These are phyloP conservation scores for Drosophila nasuta DNA, from an alignment of 1,140 invertebrate species.

Conservation along the genomic window DNA sequence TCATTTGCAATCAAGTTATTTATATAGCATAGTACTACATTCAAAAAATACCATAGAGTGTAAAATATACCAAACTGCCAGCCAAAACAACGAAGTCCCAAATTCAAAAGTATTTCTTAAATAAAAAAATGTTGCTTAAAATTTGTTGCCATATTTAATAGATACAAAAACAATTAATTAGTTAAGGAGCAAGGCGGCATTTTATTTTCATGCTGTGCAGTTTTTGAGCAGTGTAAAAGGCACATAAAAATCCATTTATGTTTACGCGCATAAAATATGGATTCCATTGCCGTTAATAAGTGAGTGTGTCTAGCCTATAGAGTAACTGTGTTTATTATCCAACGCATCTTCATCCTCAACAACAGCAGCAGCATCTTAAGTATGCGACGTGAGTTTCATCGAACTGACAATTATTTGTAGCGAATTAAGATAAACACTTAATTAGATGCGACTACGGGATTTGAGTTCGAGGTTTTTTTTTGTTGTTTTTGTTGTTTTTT, in stretches of 20 bases:
- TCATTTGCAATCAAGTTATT: too few species aligned
- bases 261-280: slow-evolving; percentile 6
- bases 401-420: slow-evolving; percentile 61
- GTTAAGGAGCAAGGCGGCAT: not conserved
- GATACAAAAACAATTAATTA: too few species aligned
- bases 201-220: not conserved
- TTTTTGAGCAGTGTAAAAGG: slow-evolving; percentile 2
- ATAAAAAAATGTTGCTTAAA: too few species aligned
- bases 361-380: not conserved
- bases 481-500: not conserved
- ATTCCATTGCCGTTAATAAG: slow-evolving; percentile 4
- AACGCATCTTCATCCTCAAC: too few species aligned
- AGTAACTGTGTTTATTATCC: slow-evolving; percentile 27
- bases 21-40: too few species aligned
- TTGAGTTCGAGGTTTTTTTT: not conserved
- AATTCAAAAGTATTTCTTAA: too few species aligned
- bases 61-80: too few species aligned
- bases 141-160: too few species aligned
- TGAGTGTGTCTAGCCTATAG: slow-evolving; percentile 2
- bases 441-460: slow-evolving; percentile 38
- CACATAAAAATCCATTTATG: slow-evolving; percentile 11
- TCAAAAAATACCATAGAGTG: too few species aligned
- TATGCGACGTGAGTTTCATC: slow-evolving; percentile 44
- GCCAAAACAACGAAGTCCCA: too few species aligned
- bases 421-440: slow-evolving; percentile 74